phyloP scores from a whole-genome alignment of 2,113 vertebrate species.

The Poeciliopsis prolifica region DNA sequence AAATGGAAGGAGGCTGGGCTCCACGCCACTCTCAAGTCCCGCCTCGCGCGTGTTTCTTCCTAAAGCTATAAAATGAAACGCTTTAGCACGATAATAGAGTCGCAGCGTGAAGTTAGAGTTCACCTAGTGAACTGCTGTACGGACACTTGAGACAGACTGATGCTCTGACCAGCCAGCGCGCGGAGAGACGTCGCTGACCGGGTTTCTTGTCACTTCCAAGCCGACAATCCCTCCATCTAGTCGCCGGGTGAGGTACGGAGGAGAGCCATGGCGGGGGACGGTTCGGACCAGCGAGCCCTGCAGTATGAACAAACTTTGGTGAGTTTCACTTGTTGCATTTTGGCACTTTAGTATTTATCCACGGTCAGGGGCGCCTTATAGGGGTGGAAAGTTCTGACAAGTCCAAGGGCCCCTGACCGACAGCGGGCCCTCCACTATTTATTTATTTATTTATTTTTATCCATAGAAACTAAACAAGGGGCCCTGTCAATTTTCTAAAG shows the following conservation, averaged over 20 bases:
- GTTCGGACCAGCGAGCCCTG: slow-evolving; percentile 89
- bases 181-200: slow-evolving; percentile 11
- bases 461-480: no score
- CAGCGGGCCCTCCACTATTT: no score
- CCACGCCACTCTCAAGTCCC: slow-evolving; percentile 59
- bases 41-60: slow-evolving; percentile 50
- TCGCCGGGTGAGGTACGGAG: slow-evolving; percentile 35
- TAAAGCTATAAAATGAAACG: slow-evolving; percentile 75
- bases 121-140: slow-evolving; percentile 16
- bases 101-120: slow-evolving; percentile 40
- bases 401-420: no score
- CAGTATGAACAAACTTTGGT: slow-evolving; percentile 97
- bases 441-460: no score
- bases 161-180: slow-evolving; percentile 29
- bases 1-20: not conserved
- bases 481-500: no score
- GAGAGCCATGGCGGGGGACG: slow-evolving; percentile 83
- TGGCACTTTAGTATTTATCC: slow-evolving; percentile 31
- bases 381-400: no score
- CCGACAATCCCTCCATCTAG: slow-evolving; percentile 12
- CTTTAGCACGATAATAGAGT: slow-evolving; percentile 15
- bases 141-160: not conserved
- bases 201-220: slow-evolving; percentile 21
- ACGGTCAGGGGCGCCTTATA: not conserved
- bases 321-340: slow-evolving; percentile 70